A percentile compares a stretch with the other conserved stretches of the same genome.
Evolutionary conservation across 2,888 invertebrate genomes (phyloP).

Genomic region (Mesoligia furuncula): DNA sequence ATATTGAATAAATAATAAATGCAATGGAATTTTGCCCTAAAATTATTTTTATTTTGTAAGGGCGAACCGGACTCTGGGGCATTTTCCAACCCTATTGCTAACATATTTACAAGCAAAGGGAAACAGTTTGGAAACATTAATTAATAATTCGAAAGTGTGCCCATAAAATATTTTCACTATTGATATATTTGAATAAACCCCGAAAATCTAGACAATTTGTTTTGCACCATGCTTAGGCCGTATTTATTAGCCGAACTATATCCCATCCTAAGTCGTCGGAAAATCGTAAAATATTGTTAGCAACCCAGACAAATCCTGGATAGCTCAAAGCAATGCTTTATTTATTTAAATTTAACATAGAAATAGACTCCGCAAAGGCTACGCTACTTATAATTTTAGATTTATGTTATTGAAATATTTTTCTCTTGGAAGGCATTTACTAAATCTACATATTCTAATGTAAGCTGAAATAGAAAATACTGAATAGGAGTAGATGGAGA

Average conservation of each 20-base stretch:
- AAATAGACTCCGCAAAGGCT: neutral
- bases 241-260: conserved; percentile 20
- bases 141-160: neutral
- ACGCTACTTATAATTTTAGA: neutral
- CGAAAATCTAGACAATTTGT: conserved; percentile 26
- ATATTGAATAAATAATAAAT: no score
- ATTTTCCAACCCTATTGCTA: neutral
- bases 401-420: neutral
- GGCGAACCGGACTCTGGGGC: neutral
- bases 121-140: neutral
- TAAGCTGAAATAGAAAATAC: neutral
- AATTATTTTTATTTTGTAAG: neutral
- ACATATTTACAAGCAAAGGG: neutral
- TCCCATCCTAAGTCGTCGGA: conserved; percentile 2
- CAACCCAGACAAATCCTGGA: neutral
- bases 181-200: neutral
- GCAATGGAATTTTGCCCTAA: no score
- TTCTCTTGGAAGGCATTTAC: neutral
- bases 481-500: neutral
- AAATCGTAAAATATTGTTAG: conserved; percentile 26
- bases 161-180: conserved; percentile 20
- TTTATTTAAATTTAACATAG: neutral
- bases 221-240: conserved; percentile 4
- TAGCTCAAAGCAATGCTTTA: neutral
- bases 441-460: conserved; percentile 6